Base-by-base conservation (phyloP, 2,113 vertebrate species). In the Athene cunicularia region DNA sequence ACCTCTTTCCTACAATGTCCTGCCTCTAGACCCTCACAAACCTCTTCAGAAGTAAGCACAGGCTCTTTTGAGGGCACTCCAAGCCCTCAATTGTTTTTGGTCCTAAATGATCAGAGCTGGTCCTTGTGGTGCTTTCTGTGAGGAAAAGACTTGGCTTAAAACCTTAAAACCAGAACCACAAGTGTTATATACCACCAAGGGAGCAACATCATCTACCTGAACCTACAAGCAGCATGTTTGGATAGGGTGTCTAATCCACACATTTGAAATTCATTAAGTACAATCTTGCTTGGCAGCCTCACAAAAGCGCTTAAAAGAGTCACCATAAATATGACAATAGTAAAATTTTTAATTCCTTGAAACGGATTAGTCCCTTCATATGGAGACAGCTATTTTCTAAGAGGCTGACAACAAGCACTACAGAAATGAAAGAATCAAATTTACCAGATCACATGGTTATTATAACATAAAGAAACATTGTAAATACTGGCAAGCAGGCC, bases 401-500 rank as follows among this genome's bases (percentile, higher is more conserved):
- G 37, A 75, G 15, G 26, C 37, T 86, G 32, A 76, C 35, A 58
- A 59, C 12, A 8, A 13, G 33, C n/a, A 22, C 43, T 67, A 28
- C 41, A 95, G 76, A 76, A 94, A 82, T 62, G 8, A 83, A 95
- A 94, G 71, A 77, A 82, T 58, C 22, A 17, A 37, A 82, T 87
- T 79, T 37, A 73, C 23, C 22, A 62, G 68, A 66, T 79, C 47
- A n/a, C 22, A 58, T 5, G 0, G 68, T 8, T 12, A 41, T 64
- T 70, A 66, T 63, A 90, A 55, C 49, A 59, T 30, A 35, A 75
- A 95, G 58, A 89, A 93, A 88, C 21, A 13, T 24, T n/a, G 28
- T 76, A 96, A 97, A 85, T 53, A 73, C 23, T 20, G 50, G 41
- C 32, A 93, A 85, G 80, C 94, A 87, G 73, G 80, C 63, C 66